Percentiles rank a stretch among this genome's conserved stretches.
These are phyloP conservation scores for Drosophila nannoptera DNA, from an alignment of 1,140 invertebrate genomes.

Conservation along the genomic window DNA sequence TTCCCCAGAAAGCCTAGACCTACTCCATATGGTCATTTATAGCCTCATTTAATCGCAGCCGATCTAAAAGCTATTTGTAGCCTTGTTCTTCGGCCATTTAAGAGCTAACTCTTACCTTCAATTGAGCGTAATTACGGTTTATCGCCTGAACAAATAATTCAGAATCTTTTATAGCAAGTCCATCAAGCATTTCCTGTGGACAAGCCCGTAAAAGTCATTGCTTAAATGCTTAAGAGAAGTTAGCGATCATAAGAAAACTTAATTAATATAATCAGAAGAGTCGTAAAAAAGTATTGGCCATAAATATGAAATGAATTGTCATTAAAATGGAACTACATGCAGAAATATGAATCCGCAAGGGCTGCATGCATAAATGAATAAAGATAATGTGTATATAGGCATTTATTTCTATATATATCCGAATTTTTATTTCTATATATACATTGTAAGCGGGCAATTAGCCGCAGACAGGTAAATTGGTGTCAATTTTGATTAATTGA, in stretches of 20 bases:
- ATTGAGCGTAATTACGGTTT: too few relatives aligned
- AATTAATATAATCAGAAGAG: conserved; percentile 4
- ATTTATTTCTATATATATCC: background rate
- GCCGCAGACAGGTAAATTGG: conserved; percentile 14
- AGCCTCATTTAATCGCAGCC: too few relatives aligned
- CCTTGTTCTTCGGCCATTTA: too few relatives aligned
- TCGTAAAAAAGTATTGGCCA: background rate
- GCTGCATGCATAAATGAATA: conserved; percentile 6
- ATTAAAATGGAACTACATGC: background rate
- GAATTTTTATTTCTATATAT: background rate
- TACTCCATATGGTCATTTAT: too few relatives aligned
- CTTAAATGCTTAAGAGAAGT: background rate
- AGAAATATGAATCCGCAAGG: background rate
- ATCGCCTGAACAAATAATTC: too few relatives aligned
- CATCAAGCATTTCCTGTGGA: too few relatives aligned
- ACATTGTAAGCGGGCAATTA: conserved; percentile 8
- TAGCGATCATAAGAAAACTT: background rate
- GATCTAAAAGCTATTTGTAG: too few relatives aligned
- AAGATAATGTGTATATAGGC: background rate
- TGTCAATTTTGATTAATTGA: conserved; percentile 45
- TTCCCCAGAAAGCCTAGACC: too few relatives aligned
- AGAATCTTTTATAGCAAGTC: too few relatives aligned
- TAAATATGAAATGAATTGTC: too few relatives aligned
- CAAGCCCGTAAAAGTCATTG: background rate
- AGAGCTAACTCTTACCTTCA: too few relatives aligned